Evolutionary conservation across 2,797 vertebrate species (phyloP).

Genomic region (Ataeniobius toweri): DNA sequence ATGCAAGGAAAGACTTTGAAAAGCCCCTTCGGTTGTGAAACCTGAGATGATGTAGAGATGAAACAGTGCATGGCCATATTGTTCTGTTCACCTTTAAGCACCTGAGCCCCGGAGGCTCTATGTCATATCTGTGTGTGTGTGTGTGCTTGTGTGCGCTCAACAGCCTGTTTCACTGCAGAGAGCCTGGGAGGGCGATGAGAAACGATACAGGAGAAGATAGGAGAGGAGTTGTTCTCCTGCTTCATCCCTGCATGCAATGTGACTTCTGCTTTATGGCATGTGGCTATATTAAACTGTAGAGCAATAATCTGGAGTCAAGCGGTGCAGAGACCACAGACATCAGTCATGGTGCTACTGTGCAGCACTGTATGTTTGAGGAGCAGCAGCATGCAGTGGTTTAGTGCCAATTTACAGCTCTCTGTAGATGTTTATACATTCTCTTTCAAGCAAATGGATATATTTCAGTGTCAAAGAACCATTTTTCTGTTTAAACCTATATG

Average conservation of each 20-base stretch:
- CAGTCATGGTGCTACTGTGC: constrained; percentile 65
- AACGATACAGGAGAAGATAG: constrained; percentile 49
- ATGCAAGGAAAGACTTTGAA: constrained; percentile 35
- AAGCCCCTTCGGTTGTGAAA: constrained; percentile 63
- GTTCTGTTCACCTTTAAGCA: constrained; percentile 65
- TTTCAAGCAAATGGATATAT: background rate
- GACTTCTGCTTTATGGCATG: constrained; percentile 78
- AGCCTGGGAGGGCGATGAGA: constrained; percentile 57
- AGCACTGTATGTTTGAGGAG: constrained; percentile 40
- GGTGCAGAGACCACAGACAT: constrained; percentile 71
- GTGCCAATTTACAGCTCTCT: constrained; percentile 38
- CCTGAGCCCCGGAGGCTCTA: constrained; percentile 55
- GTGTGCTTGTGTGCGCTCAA: constrained; percentile 42
- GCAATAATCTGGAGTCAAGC: constrained; percentile 82
- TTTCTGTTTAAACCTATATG: background rate
- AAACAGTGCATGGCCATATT: constrained; percentile 62
- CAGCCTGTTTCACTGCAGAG: constrained; percentile 47
- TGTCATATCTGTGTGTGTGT: constrained; percentile 31
- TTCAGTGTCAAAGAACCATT: background rate
- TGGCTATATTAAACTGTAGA: constrained; percentile 74
- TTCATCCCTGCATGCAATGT: constrained; percentile 56
- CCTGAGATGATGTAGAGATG: constrained; percentile 52
- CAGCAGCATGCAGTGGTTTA: constrained; percentile 46
- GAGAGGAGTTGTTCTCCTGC: constrained; percentile 43
- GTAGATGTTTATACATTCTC: constrained; percentile 29